Conservation (phyloP, 2,797 vertebrate genomes). For the Pygocentrus nattereri region DNA sequence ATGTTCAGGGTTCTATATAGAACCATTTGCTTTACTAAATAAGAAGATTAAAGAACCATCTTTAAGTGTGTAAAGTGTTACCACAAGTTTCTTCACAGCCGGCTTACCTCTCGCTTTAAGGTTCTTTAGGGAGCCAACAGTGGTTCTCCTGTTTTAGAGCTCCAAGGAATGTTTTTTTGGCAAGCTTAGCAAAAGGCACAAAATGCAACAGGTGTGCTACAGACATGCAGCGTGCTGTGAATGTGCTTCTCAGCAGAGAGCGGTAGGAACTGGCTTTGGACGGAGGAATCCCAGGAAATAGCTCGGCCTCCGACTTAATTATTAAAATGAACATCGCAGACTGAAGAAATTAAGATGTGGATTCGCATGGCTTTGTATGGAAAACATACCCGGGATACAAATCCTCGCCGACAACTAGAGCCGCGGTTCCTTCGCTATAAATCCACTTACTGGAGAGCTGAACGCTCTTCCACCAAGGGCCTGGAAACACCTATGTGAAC, state of each 20-base stretch:
- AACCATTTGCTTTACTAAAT: too few species aligned
- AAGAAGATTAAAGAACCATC: too few species aligned
- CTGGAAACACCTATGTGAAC: conserved; percentile 64
- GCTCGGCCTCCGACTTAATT: conserved; percentile 26
- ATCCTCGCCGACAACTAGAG: conserved; percentile 39
- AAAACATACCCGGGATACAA: conserved; percentile 59
- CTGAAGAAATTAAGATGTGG: conserved; percentile 41
- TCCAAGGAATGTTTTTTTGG: too few species aligned
- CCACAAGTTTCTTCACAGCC: too few species aligned
- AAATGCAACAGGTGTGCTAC: conserved; percentile 47
- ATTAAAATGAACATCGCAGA: conserved; percentile 50
- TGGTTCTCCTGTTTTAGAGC: too few species aligned
- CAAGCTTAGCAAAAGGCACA: neutral
- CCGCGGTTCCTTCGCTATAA: conserved; percentile 36
- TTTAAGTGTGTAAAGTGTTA: too few species aligned
- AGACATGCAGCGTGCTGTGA: neutral
- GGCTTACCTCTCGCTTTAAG: too few species aligned
- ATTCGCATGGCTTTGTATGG: conserved; percentile 52
- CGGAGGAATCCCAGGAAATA: conserved; percentile 36
- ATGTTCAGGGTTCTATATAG: too few species aligned
- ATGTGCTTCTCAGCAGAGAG: neutral
- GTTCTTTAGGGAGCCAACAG: too few species aligned
- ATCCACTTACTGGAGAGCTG: conserved; percentile 54
- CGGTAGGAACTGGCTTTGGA: neutral
- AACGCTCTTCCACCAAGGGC: conserved; percentile 23